Evolutionary conservation across 2,888 invertebrate species (phyloP), one percentile per base, ranked within the genome.

Genomic region (Cephalotes varians): DNA sequence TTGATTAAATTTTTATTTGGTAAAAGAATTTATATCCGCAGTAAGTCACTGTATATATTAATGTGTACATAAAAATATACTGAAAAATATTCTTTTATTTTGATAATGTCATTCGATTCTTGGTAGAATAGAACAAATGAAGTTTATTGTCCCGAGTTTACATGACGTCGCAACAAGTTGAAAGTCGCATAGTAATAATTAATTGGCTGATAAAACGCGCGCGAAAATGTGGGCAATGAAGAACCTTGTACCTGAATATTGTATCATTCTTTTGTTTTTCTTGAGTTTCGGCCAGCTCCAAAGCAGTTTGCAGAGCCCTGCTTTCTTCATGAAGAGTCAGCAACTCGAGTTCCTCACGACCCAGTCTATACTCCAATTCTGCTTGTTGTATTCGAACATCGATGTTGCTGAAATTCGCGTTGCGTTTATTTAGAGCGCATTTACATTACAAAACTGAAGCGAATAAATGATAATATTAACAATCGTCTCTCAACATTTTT

Each of bases 351-450:
- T 98, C 98, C 95, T 98, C 98, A 64, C 98, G 96, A 0, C 98
- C 98, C 88, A 98, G 95, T 93, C 98, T 97, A 94, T 98, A 98
- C 93, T 98, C 98, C 90, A 98, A 95, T 95, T 98, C 98, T 0
- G 98, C 98, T 93, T 98, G 98, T 92, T 98, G 97, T 93, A 98
- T 98, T 88, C 98, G 96, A 65, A 97, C 97, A 94, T 98, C 98
- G 83, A 98, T 98, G 94, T 98, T 98, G 92, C 98, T 98, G 94
- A 1, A 94, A 88, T 76, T 86, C 88, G 86, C 5, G 37, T 56
- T 44, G n/a, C 21, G 15, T 31, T 7, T n/a, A 65, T 18, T 12
- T 18, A 54, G 10, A 71, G 28, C 34, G 0, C 31, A 49, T 34
- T 21, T 40, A 58, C 12, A 31, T 37, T 34, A 49, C 15, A 34